phyloP scores from a whole-genome alignment of 2,888 invertebrate genomes.

The Lissocephala sabroskyi region DNA sequence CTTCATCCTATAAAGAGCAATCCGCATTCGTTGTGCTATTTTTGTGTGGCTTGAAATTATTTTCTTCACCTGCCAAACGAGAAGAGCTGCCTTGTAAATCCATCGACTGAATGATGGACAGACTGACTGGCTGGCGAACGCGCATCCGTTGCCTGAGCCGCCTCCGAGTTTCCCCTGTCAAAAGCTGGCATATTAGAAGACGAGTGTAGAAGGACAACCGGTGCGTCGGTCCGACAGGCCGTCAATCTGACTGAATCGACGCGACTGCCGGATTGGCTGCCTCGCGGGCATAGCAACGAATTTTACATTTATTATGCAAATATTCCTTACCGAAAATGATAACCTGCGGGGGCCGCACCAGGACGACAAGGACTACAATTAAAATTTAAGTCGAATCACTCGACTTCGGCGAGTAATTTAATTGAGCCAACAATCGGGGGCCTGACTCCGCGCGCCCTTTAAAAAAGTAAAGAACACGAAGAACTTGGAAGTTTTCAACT shows the following conservation, averaged over 20 bases:
- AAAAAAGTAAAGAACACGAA: too few relatives aligned
- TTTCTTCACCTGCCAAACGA: too few relatives aligned
- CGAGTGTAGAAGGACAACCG: too few relatives aligned
- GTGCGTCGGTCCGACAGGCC: too few relatives aligned
- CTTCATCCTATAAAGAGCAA: too few relatives aligned
- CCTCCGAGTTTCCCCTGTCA: too few relatives aligned
- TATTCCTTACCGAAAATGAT: conserved; percentile 38
- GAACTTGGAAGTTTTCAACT: conserved; percentile 25
- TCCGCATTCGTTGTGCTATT: too few relatives aligned
- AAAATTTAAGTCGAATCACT: conserved; percentile 57
- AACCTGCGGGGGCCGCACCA: conserved; percentile 37
- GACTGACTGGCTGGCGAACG: too few relatives aligned
- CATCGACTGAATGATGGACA: too few relatives aligned
- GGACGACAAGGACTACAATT: conserved; percentile 44
- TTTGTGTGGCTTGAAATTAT: too few relatives aligned
- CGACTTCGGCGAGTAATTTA: conserved; percentile 36
- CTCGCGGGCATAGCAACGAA: conserved; percentile 4
- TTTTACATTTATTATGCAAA: conserved; percentile 58
- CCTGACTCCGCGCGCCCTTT: conserved; percentile 14
- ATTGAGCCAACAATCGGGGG: conserved; percentile 48
- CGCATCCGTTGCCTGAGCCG: too few relatives aligned
- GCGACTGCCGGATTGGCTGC: not conserved
- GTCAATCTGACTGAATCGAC: not conserved
- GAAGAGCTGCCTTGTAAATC: too few relatives aligned
- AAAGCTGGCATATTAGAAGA: not conserved